Percentiles rank a stretch among this genome's conserved stretches.
These are phyloP conservation scores for Amblyjoppa proteus DNA, from an alignment of 2,888 invertebrate genomes.

Conservation along the genomic window DNA sequence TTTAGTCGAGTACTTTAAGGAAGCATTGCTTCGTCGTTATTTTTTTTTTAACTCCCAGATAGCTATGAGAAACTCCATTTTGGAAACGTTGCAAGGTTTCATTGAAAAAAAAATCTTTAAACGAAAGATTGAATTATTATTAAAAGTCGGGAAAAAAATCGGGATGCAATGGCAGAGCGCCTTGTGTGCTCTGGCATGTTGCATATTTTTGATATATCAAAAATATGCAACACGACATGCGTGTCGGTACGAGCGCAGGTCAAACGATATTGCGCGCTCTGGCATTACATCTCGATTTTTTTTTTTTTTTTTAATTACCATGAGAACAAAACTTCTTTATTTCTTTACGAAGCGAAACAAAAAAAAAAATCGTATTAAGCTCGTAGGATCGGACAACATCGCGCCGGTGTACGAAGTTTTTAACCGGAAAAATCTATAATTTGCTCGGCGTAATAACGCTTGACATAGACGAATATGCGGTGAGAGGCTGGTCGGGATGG, in stretches of 20 bases:
- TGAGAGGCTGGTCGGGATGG: slow-evolving; percentile 18
- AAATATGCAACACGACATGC: too few relatives aligned
- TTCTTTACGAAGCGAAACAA: background rate
- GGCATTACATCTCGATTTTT: background rate
- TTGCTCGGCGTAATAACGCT: slow-evolving; percentile 54
- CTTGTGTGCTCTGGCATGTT: too few relatives aligned
- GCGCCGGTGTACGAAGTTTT: background rate
- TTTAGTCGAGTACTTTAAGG: too few relatives aligned
- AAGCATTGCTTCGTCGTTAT: too few relatives aligned
- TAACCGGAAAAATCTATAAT: slow-evolving; percentile 52
- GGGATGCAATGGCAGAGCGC: too few relatives aligned
- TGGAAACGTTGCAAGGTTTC: too few relatives aligned
- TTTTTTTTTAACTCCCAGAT: too few relatives aligned
- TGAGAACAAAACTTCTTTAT: background rate
- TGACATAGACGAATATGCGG: slow-evolving; percentile 56
- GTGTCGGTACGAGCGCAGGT: background rate
- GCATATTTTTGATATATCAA: too few relatives aligned
- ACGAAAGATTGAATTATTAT: too few relatives aligned
- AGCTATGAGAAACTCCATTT: too few relatives aligned
- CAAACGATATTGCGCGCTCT: background rate
- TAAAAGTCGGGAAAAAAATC: too few relatives aligned
- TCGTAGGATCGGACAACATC: background rate
- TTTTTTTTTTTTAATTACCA: background rate
- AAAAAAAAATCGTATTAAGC: background rate
- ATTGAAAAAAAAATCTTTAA: too few relatives aligned